Evolutionary conservation across 2,113 vertebrate species (phyloP).

Genomic region (Paratilapia polleni): DNA sequence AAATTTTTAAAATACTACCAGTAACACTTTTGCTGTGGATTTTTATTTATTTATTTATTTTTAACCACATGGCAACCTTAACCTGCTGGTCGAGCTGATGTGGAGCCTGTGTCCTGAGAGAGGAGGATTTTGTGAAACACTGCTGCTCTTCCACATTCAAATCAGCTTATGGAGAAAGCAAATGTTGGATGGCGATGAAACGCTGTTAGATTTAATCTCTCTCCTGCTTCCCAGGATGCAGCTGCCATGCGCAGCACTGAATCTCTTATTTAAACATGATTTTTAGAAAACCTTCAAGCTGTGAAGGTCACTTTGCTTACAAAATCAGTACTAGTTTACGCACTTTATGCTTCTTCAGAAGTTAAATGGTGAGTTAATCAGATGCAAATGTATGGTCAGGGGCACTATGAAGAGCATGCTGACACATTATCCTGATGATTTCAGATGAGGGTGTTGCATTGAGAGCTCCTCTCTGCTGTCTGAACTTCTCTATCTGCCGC

Average conservation of each 20-base stretch:
- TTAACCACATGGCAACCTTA: not conserved
- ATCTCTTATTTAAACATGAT: too few species aligned
- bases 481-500: not conserved
- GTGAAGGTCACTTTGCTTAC: too few species aligned
- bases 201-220: slow-evolving; percentile 59
- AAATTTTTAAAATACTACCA: too few species aligned
- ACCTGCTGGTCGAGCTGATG: not conserved
- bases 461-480: slow-evolving; percentile 15
- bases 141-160: slow-evolving; percentile 52
- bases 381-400: slow-evolving; percentile 3
- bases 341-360: not conserved
- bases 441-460: not conserved
- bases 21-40: not conserved
- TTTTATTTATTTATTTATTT: accelerated
- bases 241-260: slow-evolving; percentile 10
- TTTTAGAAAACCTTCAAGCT: too few species aligned
- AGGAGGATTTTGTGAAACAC: slow-evolving; percentile 22
- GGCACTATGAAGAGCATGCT: not conserved
- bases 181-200: slow-evolving; percentile 52
- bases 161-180: slow-evolving; percentile 67
- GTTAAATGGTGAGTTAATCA: not conserved
- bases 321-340: not conserved
- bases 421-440: not conserved
- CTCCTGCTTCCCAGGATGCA: slow-evolving; percentile 29
- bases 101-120: not conserved